A percentile compares a stretch with the other conserved stretches of the same genome.
These are phyloP conservation scores for Aythya baeri DNA, from an alignment of 2,113 vertebrate genomes.

Conservation along the genomic window DNA sequence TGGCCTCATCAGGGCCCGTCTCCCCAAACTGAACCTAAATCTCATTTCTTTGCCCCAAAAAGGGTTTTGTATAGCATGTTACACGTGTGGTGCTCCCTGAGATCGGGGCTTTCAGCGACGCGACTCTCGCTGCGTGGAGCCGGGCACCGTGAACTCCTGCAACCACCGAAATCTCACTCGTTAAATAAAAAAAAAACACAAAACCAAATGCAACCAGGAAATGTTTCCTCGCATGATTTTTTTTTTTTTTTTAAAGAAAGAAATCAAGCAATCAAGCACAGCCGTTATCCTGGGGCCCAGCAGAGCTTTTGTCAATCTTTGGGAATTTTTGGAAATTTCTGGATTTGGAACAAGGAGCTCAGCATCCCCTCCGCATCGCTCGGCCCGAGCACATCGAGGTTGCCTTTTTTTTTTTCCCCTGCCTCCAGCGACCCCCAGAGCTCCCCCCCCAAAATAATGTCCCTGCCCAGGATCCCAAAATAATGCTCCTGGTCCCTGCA, in stretches of 20 bases:
- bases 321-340: background rate
- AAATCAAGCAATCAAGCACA: background rate
- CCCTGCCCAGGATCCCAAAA: too few species aligned
- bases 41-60: background rate
- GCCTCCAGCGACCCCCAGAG: too few species aligned
- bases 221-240: background rate
- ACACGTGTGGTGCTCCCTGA: too few species aligned
- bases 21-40: background rate
- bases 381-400: accelerated
- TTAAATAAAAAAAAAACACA: background rate
- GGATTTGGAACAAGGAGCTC: background rate
- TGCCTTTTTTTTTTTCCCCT: background rate
- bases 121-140: too few species aligned
- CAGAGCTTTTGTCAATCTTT: background rate
- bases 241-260: background rate
- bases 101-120: background rate
- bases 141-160: background rate
- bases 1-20: accelerated
- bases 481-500: too few species aligned
- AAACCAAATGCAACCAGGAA: background rate
- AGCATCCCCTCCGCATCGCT: background rate
- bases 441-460: too few species aligned
- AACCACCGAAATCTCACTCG: background rate
- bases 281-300: background rate
- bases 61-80: too few species aligned